Evolutionary conservation across 1,140 invertebrate species (phyloP).

Genomic region (Atta colombica): DNA sequence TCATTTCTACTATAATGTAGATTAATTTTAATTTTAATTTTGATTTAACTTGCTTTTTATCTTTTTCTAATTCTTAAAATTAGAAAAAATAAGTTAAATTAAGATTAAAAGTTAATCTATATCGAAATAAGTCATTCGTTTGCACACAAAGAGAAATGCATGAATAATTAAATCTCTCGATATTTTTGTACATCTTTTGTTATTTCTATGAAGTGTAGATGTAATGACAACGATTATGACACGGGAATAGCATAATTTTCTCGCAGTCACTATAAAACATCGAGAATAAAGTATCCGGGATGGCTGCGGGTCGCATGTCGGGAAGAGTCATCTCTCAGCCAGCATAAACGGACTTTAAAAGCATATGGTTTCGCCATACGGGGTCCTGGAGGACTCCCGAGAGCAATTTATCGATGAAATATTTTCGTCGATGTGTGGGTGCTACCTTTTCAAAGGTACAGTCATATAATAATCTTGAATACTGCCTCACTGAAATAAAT

Average conservation of each 20-base stretch:
- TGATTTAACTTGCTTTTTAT: no score
- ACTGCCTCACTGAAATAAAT: neutral
- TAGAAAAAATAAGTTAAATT: no score
- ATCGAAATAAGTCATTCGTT: neutral
- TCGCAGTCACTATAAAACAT: constrained; percentile 45
- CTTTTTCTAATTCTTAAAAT: no score
- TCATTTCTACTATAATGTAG: no score
- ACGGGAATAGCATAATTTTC: constrained; percentile 55
- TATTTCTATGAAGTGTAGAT: neutral
- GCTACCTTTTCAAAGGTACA: constrained; percentile 3
- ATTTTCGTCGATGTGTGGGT: constrained; percentile 44
- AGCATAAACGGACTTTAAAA: constrained; percentile 74
- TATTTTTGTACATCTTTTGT: neutral
- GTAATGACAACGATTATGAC: constrained; percentile 19
- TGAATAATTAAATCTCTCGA: neutral
- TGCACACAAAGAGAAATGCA: neutral
- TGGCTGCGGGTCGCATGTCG: constrained; percentile 81
- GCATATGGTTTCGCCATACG: constrained; percentile 78
- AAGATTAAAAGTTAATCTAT: no score
- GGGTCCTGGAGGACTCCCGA: constrained; percentile 58
- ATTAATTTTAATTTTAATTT: no score
- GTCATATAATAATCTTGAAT: constrained; percentile 1
- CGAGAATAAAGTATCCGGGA: constrained; percentile 63
- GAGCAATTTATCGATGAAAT: constrained; percentile 33
- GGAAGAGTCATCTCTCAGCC: constrained; percentile 79